phyloP scores from a whole-genome alignment of 2,113 vertebrate species.

The Caloenas nicobarica region DNA sequence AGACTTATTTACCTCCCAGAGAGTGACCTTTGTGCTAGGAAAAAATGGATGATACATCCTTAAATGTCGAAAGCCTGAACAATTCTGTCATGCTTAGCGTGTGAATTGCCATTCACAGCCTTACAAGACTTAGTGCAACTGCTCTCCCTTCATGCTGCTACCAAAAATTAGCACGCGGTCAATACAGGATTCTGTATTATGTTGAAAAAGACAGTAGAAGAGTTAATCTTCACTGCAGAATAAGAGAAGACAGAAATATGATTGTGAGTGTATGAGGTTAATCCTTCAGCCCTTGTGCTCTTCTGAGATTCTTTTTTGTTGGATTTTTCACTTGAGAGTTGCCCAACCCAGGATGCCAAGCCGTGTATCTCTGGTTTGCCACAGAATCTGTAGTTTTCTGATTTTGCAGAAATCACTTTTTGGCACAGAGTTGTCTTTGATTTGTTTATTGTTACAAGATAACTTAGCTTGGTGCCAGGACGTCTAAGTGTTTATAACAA shows the following conservation, averaged over 20 bases:
- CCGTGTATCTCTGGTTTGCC: not conserved
- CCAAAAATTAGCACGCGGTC: not conserved
- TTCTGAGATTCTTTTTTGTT: not conserved
- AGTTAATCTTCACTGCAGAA: not conserved
- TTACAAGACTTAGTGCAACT: not conserved
- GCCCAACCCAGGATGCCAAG: not conserved
- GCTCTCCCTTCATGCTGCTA: not conserved
- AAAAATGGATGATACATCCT: not conserved
- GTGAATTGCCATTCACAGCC: not conserved
- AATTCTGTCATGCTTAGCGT: not conserved
- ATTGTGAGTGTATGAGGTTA: not conserved
- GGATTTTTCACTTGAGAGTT: not conserved
- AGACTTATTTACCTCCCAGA: not conserved
- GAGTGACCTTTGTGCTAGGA: not conserved
- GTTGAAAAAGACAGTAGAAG: not conserved
- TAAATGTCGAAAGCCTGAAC: not conserved
- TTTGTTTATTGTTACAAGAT: not conserved
- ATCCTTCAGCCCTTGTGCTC: not conserved
- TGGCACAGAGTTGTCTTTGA: not conserved
- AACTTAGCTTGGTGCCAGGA: not conserved
- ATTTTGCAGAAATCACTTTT: not conserved
- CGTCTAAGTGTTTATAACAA: not conserved
- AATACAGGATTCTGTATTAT: not conserved
- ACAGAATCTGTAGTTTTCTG: not conserved
- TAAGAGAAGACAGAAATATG: not conserved